Percentiles rank a stretch among this genome's conserved stretches.
phyloP scores from a whole-genome alignment of 92 coral and sea anemone species.

The Galaxea fascicularis region DNA sequence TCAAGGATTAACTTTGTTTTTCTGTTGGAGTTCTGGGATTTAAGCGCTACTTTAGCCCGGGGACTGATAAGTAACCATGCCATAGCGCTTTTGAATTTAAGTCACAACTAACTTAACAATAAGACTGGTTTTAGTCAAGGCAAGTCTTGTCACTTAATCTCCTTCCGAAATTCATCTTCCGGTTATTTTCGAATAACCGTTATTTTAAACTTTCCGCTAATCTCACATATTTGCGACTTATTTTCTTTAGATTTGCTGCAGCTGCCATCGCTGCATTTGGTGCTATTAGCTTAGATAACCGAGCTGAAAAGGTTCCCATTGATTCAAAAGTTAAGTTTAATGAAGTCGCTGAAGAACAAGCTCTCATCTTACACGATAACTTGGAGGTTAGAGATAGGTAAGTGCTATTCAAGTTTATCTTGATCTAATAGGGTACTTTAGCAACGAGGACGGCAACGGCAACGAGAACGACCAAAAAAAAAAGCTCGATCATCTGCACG shows the following conservation, averaged over 20 bases:
- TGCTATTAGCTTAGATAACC: constrained; percentile 81
- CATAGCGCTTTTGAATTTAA: too few species aligned
- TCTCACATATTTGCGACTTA: not conserved
- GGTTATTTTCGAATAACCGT: too few species aligned
- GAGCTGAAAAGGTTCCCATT: constrained; percentile 80
- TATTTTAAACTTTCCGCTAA: not conserved
- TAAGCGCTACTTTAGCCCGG: too few species aligned
- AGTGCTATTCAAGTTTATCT: not conserved
- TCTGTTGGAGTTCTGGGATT: too few species aligned
- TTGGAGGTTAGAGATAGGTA: constrained; percentile 95
- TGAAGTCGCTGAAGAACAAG: constrained; percentile 92
- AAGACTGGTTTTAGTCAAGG: too few species aligned
- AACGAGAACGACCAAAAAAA: not conserved
- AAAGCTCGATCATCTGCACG: too few species aligned
- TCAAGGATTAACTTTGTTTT: too few species aligned
- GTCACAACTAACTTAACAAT: too few species aligned
- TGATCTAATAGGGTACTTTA: not conserved
- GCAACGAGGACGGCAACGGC: too few species aligned
- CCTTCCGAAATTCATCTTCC: not conserved
- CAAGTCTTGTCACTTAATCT: too few species aligned
- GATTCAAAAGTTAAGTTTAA: constrained; percentile 87
- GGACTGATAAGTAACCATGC: too few species aligned
- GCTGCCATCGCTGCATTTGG: constrained; percentile 98
- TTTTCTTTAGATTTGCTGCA: constrained; percentile 68
- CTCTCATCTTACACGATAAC: constrained; percentile 86